Conservation (phyloP, 2,113 vertebrate species). For the Rousettus leschenaultii region DNA sequence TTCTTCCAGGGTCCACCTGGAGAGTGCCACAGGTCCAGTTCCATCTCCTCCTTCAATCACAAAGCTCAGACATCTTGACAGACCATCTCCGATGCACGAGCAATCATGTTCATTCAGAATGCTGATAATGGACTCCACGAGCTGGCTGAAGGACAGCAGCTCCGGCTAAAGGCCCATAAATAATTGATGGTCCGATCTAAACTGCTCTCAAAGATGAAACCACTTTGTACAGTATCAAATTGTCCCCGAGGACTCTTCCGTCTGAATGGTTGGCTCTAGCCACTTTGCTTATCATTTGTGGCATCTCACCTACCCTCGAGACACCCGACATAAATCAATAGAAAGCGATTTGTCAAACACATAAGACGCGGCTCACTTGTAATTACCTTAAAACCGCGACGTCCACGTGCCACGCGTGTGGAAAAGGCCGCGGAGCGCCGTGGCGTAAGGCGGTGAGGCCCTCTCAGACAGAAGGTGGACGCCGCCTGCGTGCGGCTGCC, state of each 20-base stretch:
- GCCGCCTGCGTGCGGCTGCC: background rate
- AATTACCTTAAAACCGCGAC: constrained; percentile 32
- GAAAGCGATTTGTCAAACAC: constrained; percentile 56
- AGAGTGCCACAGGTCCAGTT: background rate
- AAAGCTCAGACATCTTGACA: background rate
- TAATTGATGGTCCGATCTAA: constrained; percentile 51
- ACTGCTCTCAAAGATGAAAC: constrained; percentile 50
- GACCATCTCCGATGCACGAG: background rate
- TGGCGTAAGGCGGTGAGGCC: background rate
- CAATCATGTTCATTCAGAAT: background rate
- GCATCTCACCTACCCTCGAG: background rate
- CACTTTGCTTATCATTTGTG: constrained; percentile 42
- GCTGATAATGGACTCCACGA: background rate
- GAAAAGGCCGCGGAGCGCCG: background rate
- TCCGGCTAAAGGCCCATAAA: constrained; percentile 41
- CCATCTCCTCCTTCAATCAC: background rate
- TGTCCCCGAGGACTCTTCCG: constrained; percentile 62
- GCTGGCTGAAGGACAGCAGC: background rate
- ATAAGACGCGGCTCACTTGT: background rate
- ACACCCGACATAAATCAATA: constrained; percentile 52
- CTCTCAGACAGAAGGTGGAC: background rate
- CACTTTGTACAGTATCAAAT: constrained; percentile 48
- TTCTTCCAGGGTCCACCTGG: background rate
- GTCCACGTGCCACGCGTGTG: background rate
- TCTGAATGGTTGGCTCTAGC: constrained; percentile 10